Conservation (phyloP, 2,113 vertebrate genomes). For the Oncorhynchus keta region DNA sequence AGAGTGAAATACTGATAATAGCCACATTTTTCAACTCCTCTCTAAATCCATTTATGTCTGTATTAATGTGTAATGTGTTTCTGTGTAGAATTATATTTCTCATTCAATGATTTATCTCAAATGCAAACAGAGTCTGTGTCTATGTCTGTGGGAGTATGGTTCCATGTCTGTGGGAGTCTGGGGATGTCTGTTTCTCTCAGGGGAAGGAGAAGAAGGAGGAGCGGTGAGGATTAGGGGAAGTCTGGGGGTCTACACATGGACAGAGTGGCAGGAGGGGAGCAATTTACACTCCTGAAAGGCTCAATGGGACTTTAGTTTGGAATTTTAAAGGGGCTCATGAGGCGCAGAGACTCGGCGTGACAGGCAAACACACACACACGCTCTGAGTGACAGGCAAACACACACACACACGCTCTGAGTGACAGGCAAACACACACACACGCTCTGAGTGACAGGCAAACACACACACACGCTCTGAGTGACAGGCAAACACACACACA, state of each 20-base stretch:
- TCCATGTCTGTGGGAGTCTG: constrained; percentile 5
- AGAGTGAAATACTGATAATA: too few relatives aligned
- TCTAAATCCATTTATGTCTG: too few relatives aligned
- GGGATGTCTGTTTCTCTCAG: background rate
- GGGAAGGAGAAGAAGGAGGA: too few relatives aligned
- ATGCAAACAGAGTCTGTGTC: background rate
- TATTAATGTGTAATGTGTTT: too few relatives aligned
- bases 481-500: constrained; percentile 18
- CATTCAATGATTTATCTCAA: too few relatives aligned
- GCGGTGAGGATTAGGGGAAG: background rate
- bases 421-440: constrained; percentile 19
- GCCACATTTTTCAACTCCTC: too few relatives aligned
- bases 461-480: background rate
- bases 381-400: constrained; percentile 29
- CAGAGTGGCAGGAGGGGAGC: constrained; percentile 34
- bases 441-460: too few relatives aligned
- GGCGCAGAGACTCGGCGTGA: constrained; percentile 22
- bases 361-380: constrained; percentile 16
- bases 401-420: background rate
- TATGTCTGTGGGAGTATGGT: constrained; percentile 1
- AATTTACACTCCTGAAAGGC: constrained; percentile 56
- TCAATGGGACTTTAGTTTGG: constrained; percentile 62
- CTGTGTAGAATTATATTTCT: too few relatives aligned
- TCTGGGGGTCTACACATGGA: background rate
- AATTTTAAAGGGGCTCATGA: constrained; percentile 16